Base-by-base conservation (phyloP, 2,888 invertebrate species). In the Pristionchus maxplancki region DNA sequence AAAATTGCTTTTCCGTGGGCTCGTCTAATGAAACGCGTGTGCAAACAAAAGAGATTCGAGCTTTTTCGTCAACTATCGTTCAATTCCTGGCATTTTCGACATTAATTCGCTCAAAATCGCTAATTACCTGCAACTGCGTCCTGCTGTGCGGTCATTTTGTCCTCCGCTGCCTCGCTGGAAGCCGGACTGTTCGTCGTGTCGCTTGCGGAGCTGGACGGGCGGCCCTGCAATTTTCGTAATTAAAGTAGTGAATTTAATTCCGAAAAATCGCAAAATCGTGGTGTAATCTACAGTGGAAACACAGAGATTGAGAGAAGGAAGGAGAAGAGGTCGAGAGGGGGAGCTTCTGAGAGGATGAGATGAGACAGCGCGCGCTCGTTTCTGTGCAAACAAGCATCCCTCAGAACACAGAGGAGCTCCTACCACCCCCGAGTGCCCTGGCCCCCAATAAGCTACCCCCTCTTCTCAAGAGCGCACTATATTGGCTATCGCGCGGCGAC, bases 171-270 rank as follows among this genome's bases (percentile, higher is more conserved):
- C 15, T 85, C 85, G 15, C 62, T 64, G 2, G 62, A 64, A 28
- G 85, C 85, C 85, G 85, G 85, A n/a, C 85, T 85, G 31, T 53
- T 85, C 40, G 85, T 85, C 28, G 85, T 85, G 85, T 85, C 85
- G 20, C 62, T 64, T 5, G 85, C 85, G n/a, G 85, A 85, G 20
- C 44, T 48, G 37, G 85, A 85, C 17, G 85, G 85, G 11, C 85
- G 85, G 24, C 85, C 85, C 85, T 85, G 85, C 44, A 85, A 85
- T 5, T 8, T n/a, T n/a, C 0, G 15, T 11, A 15, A 24, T 20
- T 71, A 40, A 71, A 64, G n/a, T 24, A 4, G n/a, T 9, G 13
- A 64, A 64, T 64, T 13, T 64, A 74, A 74, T 40, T 37, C 17
- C 8, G 50, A 31, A n/a, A 28, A 50, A 50, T 62, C 17, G 37